Conservation (phyloP, 1,140 invertebrate genomes). For the Drosophila willistoni region DNA sequence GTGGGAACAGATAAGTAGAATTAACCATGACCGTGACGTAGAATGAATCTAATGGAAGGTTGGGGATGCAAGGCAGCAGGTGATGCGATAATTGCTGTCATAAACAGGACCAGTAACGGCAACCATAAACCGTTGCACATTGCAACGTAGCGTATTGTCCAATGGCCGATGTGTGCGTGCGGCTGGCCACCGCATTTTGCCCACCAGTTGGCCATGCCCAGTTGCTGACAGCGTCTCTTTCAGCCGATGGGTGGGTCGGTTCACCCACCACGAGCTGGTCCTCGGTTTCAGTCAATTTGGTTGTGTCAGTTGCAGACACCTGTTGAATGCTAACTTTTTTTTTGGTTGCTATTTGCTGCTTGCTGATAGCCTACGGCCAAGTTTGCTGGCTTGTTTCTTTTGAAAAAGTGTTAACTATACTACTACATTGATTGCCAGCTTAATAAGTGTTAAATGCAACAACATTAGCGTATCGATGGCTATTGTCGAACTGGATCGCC, state of each 20-base stretch:
- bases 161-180: slow-evolving; percentile 2
- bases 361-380: not conserved
- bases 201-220: slow-evolving; percentile 23
- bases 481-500: too few species aligned
- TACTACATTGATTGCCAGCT: slow-evolving; percentile 2
- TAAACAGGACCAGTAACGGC: slow-evolving; percentile 38
- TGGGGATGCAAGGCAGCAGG: not conserved
- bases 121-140: slow-evolving; percentile 54
- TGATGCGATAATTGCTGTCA: slow-evolving; percentile 65
- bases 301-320: slow-evolving; percentile 60
- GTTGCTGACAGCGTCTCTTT: not conserved
- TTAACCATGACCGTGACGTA: slow-evolving; percentile 32
- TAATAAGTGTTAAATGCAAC: not conserved
- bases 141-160: not conserved
- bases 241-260: not conserved
- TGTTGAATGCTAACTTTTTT: slow-evolving; percentile 3
- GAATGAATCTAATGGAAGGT: slow-evolving; percentile 6
- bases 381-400: slow-evolving; percentile 8
- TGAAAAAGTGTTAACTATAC: not conserved
- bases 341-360: too few species aligned
- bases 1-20: slow-evolving; percentile 22
- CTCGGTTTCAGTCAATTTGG: slow-evolving; percentile 65
- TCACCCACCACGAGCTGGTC: slow-evolving; percentile 11
- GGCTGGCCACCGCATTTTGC: slow-evolving; percentile 46
- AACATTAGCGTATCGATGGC: not conserved